phyloP scores from a whole-genome alignment of 2,888 invertebrate species.

The Zaprionus obscuricornis region DNA sequence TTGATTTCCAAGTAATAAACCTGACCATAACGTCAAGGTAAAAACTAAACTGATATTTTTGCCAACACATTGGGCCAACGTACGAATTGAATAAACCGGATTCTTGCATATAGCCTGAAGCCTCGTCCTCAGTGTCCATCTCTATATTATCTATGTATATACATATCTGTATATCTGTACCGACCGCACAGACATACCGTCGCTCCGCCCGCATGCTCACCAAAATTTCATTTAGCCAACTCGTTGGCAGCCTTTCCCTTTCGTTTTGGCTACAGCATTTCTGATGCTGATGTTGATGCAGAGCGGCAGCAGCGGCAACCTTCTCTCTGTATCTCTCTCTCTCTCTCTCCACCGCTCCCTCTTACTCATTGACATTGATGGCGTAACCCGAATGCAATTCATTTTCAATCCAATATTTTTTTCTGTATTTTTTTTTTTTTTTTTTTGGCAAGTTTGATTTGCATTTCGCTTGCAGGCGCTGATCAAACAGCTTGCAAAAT shows the following conservation, averaged over 20 bases:
- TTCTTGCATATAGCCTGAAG: slow-evolving; percentile 46
- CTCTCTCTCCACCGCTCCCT: no score
- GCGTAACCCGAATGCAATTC: no score
- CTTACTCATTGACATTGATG: no score
- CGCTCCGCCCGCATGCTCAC: no score
- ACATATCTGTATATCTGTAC: not conserved
- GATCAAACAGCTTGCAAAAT: no score
- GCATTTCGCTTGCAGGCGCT: no score
- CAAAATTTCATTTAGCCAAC: no score
- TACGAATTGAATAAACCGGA: slow-evolving; percentile 64
- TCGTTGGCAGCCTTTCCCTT: slow-evolving; percentile 62
- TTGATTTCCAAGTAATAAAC: slow-evolving; percentile 67
- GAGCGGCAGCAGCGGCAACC: slow-evolving; percentile 11
- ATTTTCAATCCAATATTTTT: no score
- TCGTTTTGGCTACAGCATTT: slow-evolving; percentile 30
- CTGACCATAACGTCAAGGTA: slow-evolving; percentile 34
- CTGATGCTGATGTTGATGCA: slow-evolving; percentile 24
- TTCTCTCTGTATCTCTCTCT: no score
- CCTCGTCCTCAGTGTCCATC: slow-evolving; percentile 16
- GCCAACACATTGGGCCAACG: slow-evolving; percentile 64
- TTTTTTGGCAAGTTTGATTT: no score
- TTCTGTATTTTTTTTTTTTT: no score
- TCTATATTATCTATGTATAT: no score
- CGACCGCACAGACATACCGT: not conserved
- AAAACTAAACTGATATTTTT: slow-evolving; percentile 17